Base-by-base conservation (phyloP, 2,113 vertebrate genomes). In the Todiramphus chloris region DNA sequence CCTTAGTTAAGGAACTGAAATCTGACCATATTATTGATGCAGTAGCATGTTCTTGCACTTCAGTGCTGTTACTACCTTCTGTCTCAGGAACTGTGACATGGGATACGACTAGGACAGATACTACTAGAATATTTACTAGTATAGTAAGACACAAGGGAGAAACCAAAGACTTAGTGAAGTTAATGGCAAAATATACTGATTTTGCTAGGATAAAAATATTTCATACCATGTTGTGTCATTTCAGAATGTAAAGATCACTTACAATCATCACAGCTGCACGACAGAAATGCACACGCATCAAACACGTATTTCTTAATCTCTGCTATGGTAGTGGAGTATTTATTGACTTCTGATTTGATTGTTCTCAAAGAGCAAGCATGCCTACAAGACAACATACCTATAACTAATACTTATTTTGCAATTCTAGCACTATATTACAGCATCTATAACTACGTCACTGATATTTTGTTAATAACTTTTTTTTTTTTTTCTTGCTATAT, bases 271-370 rank as follows among this genome's bases (percentile, higher is more conserved):
- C 70, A 93, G 51, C 28, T 80, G 62, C 96, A 89, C 33, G 77
- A 94, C 18, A 46, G 41, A 81, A 81, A 67, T 21, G 46, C 28
- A 33, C 51, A 63, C 18, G 23, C 60, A 81, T 92, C 73, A 80
- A 50, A 85, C 30, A 46, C 27, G 24, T 0, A 2, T 48, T 58
- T 86, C 66, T 83, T 67, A 92, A 37, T 85, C 87, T 43, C 75
- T 93, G 13, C 50, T 56, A 30, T 93, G 59, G 75, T 95, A 90
- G 62, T 88, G 39, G 31, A 91, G 91, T 87, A 76, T 44, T 14
- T 96, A 95, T 94, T 96, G 87, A 84, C 27, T 77, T 97, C 91
- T 51, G 59, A 46, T 75, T 31, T 79, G 89, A 94, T 70, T 94
- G 50, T 63, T 96, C 97, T 96, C 70, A 66, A 94, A 83, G 39